Conservation (phyloP, 2,888 invertebrate species). For the Oegoconia quadripuncta region DNA sequence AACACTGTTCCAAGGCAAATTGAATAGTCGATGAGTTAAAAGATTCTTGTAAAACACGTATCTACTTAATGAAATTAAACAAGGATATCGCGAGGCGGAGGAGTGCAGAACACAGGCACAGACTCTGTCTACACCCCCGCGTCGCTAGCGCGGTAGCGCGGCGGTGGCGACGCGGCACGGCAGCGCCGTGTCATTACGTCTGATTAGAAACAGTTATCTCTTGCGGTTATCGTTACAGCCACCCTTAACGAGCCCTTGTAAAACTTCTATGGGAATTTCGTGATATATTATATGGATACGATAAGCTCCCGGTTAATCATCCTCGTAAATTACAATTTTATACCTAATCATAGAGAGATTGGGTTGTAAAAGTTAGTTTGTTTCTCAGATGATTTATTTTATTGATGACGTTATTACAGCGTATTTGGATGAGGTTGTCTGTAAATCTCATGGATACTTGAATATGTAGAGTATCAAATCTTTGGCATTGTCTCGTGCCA, state of each 20-base stretch:
- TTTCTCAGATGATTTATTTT: background rate
- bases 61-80: slow-evolving; percentile 46
- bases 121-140: background rate
- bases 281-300: slow-evolving; percentile 55
- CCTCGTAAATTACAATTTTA: slow-evolving; percentile 39
- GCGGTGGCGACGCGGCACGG: slow-evolving; percentile 22
- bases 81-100: slow-evolving; percentile 31
- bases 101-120: slow-evolving; percentile 5
- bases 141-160: slow-evolving; percentile 5
- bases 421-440: background rate
- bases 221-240: slow-evolving; percentile 68
- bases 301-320: slow-evolving; percentile 61
- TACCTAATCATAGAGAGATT: slow-evolving; percentile 2
- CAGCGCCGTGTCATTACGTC: slow-evolving; percentile 57
- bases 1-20: slow-evolving; percentile 10
- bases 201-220: slow-evolving; percentile 75
- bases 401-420: background rate
- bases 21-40: slow-evolving; percentile 25
- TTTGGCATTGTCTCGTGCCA: too few species aligned
- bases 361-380: background rate
- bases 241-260: slow-evolving; percentile 69
- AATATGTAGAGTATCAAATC: too few species aligned
- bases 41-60: slow-evolving; percentile 25
- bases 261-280: slow-evolving; percentile 64
- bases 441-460: too few species aligned